phyloP scores from a whole-genome alignment of 2,888 invertebrate genomes.

The Drosophila mercatorum region DNA sequence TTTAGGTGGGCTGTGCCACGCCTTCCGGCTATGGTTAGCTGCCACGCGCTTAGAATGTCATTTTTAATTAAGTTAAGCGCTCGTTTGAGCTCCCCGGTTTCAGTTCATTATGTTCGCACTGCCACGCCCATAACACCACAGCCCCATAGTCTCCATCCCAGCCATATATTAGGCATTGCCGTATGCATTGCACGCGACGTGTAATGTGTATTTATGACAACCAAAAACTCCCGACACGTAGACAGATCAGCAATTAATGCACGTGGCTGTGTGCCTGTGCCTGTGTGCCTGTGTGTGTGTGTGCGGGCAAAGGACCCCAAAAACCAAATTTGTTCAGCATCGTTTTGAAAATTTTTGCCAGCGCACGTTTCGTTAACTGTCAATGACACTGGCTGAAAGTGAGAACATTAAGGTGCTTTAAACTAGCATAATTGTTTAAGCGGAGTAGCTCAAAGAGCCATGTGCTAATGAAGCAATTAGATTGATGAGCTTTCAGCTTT shows the following conservation, averaged over 20 bases:
- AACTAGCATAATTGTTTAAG: conserved; percentile 2
- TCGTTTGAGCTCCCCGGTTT: conserved; percentile 61
- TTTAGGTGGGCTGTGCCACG: conserved; percentile 24
- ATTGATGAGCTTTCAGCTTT: conserved; percentile 1
- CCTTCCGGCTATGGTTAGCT: conserved; percentile 26
- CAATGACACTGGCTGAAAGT: conserved; percentile 22
- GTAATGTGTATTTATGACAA: conserved; percentile 51
- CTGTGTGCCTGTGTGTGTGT: conserved; percentile 13
- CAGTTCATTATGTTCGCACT: conserved; percentile 65
- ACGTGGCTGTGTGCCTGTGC: conserved; percentile 27
- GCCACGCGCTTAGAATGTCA: conserved; percentile 65
- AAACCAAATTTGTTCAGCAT: conserved; percentile 25
- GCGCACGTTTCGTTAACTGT: conserved; percentile 7
- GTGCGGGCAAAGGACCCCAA: conserved; percentile 13
- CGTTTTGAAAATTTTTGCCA: conserved; percentile 29
- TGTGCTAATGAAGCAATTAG: conserved; percentile 1
- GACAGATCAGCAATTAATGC: conserved; percentile 55
- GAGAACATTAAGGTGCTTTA: conserved; percentile 1
- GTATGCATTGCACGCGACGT: conserved; percentile 37
- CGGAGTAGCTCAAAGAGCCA: not conserved
- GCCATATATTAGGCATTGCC: conserved; percentile 48
- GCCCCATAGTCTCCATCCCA: too few relatives aligned
- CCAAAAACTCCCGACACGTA: conserved; percentile 37
- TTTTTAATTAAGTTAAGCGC: conserved; percentile 79
- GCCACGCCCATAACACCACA: conserved; percentile 13